Conservation (phyloP, 2,797 vertebrate genomes). For the Rhyacichthys aspro region DNA sequence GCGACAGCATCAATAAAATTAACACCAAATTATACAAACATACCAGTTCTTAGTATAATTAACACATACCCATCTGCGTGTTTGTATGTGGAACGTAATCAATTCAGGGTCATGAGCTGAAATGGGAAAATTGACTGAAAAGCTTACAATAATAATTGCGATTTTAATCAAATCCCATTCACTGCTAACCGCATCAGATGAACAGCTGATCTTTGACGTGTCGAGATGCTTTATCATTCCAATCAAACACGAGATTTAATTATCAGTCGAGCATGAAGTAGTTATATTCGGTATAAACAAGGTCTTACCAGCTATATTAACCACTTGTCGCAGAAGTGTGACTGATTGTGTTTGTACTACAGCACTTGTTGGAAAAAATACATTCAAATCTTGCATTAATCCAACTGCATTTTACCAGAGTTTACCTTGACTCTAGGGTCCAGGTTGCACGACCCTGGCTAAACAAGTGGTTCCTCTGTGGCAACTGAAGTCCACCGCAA, state of each 20-base stretch:
- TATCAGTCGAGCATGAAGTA: slow-evolving; percentile 33
- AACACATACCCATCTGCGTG: slow-evolving; percentile 13
- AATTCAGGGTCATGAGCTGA: slow-evolving; percentile 36
- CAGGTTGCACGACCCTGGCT: slow-evolving; percentile 29
- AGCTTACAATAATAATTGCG: slow-evolving; percentile 46
- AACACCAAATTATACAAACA: background rate
- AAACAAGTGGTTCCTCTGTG: slow-evolving; percentile 37
- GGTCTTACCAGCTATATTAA: slow-evolving; percentile 22
- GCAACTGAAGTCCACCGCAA: slow-evolving; percentile 35
- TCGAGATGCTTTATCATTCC: slow-evolving; percentile 37
- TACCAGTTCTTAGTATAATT: slow-evolving; percentile 9
- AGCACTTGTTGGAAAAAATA: slow-evolving; percentile 5
- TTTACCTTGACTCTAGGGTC: slow-evolving; percentile 16
- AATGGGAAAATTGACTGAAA: slow-evolving; percentile 55
- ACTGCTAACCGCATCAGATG: slow-evolving; percentile 45
- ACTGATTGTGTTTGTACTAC: slow-evolving; percentile 3
- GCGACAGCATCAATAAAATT: no score
- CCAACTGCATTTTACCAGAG: background rate
- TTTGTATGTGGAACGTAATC: slow-evolving; percentile 28
- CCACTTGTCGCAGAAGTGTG: background rate
- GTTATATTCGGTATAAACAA: slow-evolving; percentile 24
- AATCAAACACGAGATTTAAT: slow-evolving; percentile 45
- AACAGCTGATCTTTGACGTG: slow-evolving; percentile 35
- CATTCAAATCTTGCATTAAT: background rate
- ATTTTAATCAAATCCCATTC: slow-evolving; percentile 59